phyloP scores from a whole-genome alignment of 2,888 invertebrate genomes.

The Lasioglossum pauxillum region DNA sequence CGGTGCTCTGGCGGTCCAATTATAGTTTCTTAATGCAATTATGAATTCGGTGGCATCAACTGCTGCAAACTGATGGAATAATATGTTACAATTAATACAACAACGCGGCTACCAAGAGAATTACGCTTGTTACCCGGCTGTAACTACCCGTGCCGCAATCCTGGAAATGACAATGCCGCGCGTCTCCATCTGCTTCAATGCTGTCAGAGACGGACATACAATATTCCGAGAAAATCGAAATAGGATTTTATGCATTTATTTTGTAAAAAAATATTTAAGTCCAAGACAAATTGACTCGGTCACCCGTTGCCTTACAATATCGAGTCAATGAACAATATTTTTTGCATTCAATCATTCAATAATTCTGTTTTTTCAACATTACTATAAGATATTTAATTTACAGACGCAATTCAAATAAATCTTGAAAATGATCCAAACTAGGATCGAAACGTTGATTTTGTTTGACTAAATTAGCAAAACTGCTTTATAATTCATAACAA shows the following conservation, averaged over 20 bases:
- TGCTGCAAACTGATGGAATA: neutral
- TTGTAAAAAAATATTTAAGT: neutral
- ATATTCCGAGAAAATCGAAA: neutral
- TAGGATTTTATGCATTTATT: neutral
- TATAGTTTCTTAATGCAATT: conserved; percentile 27
- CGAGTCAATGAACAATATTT: no score
- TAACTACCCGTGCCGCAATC: neutral
- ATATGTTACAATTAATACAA: conserved; percentile 7
- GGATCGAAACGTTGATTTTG: no score
- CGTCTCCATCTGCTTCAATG: neutral
- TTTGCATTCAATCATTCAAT: no score
- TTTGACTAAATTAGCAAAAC: no score
- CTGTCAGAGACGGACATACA: neutral
- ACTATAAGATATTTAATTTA: no score
- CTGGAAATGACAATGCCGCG: neutral
- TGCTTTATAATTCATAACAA: no score
- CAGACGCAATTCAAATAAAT: no score
- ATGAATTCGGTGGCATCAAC: conserved; percentile 7
- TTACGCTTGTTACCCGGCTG: neutral
- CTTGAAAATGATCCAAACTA: no score
- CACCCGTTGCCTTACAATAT: no score
- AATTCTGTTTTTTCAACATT: no score
- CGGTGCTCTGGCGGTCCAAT: neutral
- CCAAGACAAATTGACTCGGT: neutral
- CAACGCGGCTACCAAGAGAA: neutral